phyloP scores from a whole-genome alignment of 2,888 invertebrate species.

The Dione juno region DNA sequence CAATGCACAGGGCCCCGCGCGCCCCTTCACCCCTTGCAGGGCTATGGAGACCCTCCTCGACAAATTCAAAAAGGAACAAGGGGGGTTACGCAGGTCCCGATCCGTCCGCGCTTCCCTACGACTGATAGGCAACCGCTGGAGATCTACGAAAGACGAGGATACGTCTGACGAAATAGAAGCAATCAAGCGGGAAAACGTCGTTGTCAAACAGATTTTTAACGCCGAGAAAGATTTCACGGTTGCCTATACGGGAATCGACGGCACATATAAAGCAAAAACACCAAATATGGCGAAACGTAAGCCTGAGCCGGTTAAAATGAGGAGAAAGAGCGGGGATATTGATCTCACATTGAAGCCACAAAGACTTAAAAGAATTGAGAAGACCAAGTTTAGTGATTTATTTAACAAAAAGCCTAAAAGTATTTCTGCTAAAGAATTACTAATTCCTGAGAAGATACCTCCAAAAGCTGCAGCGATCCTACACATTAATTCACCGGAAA shows the following conservation, averaged over 20 bases:
- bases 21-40: slow-evolving; percentile 71
- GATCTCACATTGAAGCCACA: slow-evolving; percentile 74
- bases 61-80: slow-evolving; percentile 79
- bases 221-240: slow-evolving; percentile 72
- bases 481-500: slow-evolving; percentile 80
- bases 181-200: slow-evolving; percentile 68
- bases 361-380: slow-evolving; percentile 70
- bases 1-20: slow-evolving; percentile 75
- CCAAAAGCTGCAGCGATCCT: slow-evolving; percentile 85
- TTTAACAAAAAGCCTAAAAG: slow-evolving; percentile 79
- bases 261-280: slow-evolving; percentile 76
- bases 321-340: slow-evolving; percentile 74
- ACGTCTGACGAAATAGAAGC: slow-evolving; percentile 63
- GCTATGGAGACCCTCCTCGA: slow-evolving; percentile 82
- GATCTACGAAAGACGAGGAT: slow-evolving; percentile 74
- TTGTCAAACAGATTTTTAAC: slow-evolving; percentile 71
- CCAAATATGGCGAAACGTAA: slow-evolving; percentile 76
- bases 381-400: slow-evolving; percentile 75
- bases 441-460: slow-evolving; percentile 81
- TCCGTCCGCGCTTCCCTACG: slow-evolving; percentile 88
- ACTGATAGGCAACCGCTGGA: slow-evolving; percentile 85
- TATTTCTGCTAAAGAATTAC: slow-evolving; percentile 71
- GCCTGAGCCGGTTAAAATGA: slow-evolving; percentile 62
- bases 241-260: slow-evolving; percentile 75
- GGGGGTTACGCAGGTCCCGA: slow-evolving; percentile 84